Base-by-base conservation (phyloP, 2,797 vertebrate species). In the Ctenochaetus hawaiiensis region DNA sequence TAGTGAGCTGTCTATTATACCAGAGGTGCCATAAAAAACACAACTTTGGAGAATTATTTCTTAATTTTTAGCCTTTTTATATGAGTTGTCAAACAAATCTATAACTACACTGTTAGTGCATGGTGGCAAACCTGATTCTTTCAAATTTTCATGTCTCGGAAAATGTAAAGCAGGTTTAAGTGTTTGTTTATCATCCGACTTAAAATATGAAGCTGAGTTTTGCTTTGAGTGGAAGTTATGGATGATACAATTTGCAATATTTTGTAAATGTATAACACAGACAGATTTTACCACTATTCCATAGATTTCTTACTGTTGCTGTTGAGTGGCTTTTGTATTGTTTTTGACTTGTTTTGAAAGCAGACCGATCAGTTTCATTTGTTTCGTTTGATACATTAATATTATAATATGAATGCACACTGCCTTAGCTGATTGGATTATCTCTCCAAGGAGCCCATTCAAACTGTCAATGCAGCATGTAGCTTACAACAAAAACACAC, bases 1-100 rank as follows among this genome's bases (percentile, higher is more conserved):
- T 94, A 96, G 96, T 95, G 95, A 96, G 96, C 96, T 96, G 95
- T 98, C 97, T 96, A 96, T 95, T 96, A 93, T 96, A 97, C 98
- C 97, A 96, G 96, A 96, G 96, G 97, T 99, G 98, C 97, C 97
- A 98, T 98, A 97, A 95, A 84, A 94, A 96, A 90, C 91, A 96
- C 93, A 91, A 94, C 84, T 91, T 95, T 91, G 67, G 91, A 84
- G 92, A 92, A 86, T 94, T 94, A 87, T 66, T 91, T 88, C 91
- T 92, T 93, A 78, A 91, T 94, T 95, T 95, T 91, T 94, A 92
- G 82, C 64, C 47, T 87, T 84, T 90, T 85, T 86, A 53, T 72
- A 86, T 86, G 52, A 86, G 64, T 91, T 91, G 44, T 86, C 62
- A 53, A 64, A 57, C 75, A 83, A 52, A 83, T 77, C 73, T 88